These are phyloP conservation scores for Speoplatyrhinus poulsoni DNA, from an alignment of 2,113 vertebrate species.

Conservation along the genomic window DNA sequence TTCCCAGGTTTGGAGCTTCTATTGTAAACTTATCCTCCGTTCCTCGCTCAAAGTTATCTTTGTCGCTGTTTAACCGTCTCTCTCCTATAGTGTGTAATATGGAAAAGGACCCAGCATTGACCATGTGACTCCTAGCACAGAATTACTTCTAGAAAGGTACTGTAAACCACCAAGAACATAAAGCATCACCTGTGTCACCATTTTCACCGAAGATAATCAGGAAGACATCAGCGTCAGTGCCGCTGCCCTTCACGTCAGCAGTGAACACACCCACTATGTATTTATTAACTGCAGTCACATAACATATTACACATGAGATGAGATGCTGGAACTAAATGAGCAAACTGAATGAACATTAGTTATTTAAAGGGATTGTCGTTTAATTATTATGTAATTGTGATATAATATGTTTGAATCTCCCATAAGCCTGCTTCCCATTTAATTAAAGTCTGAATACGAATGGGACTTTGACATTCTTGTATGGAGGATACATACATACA, in stretches of 20 bases:
- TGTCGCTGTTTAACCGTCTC: conserved; percentile 89
- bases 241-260: conserved; percentile 88
- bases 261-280: conserved; percentile 95
- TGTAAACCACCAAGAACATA: background rate
- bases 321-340: background rate
- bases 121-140: background rate
- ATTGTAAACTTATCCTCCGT: conserved; percentile 94
- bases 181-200: conserved; percentile 92
- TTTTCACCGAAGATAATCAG: conserved; percentile 94
- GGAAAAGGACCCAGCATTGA: background rate
- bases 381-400: background rate
- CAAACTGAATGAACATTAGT: background rate
- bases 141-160: background rate
- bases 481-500: too few species aligned
- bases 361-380: background rate
- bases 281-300: conserved; percentile 85
- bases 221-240: conserved; percentile 95
- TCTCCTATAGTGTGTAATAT: conserved; percentile 76
- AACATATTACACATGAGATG: background rate
- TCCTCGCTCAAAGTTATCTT: conserved; percentile 94
- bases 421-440: conserved; percentile 34
- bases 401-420: conserved; percentile 2
- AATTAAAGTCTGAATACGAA: conserved; percentile 35
- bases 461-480: too few species aligned
- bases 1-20: conserved; percentile 89